Evolutionary conservation across 1,140 invertebrate genomes (phyloP).

Genomic region (Orius insidiosus): DNA sequence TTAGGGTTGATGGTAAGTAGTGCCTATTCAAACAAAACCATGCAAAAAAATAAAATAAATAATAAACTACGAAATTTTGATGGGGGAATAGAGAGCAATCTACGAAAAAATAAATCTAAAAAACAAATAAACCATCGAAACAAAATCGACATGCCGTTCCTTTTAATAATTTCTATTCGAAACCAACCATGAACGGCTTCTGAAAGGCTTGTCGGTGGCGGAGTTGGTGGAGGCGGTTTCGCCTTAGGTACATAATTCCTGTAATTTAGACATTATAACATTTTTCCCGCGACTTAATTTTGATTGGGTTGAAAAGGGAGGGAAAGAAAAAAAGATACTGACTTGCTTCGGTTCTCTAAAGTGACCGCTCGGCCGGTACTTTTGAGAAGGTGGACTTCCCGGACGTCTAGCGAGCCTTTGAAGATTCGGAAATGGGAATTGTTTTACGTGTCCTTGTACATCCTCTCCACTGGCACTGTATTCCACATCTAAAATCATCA

Average conservation of each 20-base stretch:
- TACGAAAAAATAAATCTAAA: conserved; percentile 1
- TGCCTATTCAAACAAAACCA: conserved; percentile 17
- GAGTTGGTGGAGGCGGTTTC: conserved; percentile 13
- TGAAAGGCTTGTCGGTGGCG: conserved; percentile 6
- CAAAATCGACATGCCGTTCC: not conserved
- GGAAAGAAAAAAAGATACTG: conserved; percentile 23
- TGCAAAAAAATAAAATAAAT: conserved; percentile 9
- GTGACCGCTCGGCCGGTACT: conserved; percentile 54
- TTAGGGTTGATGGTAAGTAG: conserved; percentile 17
- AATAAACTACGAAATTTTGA: not conserved
- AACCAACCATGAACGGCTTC: conserved; percentile 14
- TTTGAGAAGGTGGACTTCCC: conserved; percentile 82
- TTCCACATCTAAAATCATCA: conserved; percentile 38
- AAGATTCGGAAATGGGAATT: conserved; percentile 73
- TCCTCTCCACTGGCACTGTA: conserved; percentile 80
- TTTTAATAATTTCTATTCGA: not conserved
- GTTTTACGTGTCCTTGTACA: conserved; percentile 63
- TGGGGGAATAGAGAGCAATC: not conserved
- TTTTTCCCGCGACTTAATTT: not conserved
- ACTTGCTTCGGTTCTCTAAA: conserved; percentile 59
- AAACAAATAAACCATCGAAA: conserved; percentile 11
- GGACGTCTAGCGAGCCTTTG: conserved; percentile 65
- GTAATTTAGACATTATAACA: conserved; percentile 11
- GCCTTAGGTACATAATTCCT: conserved; percentile 17
- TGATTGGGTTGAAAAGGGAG: not conserved